Evolutionary conservation across 1,140 invertebrate species (phyloP), one percentile per base, ranked within the genome.

Genomic region (Caenorhabditis brenneri): DNA sequence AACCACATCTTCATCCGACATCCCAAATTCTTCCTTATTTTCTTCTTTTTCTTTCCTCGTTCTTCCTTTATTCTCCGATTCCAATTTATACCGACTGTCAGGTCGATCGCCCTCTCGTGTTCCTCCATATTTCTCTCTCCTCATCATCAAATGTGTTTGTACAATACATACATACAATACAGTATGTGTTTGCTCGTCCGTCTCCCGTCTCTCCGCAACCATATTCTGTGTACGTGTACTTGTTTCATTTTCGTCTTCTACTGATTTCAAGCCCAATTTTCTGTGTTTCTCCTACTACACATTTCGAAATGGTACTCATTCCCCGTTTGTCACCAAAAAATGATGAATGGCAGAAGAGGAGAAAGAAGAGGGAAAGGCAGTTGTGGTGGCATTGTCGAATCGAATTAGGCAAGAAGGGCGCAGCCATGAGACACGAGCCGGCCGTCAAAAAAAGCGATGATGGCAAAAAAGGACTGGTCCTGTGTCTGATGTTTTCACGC

Each of bases 111-210:
- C 29, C 65, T 42, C 79, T 80, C 79, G 16, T 53, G 79, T 80
- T 80, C 48, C 79, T n/a, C 48, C 53, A 24, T 55, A n/a, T 55
- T 55, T 55, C 79, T 24, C 10, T 27, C 46, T 74, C 65, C 65
- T 74, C 65, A 74, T 74, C 65, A 74, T 74, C 65, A 74, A 74
- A 74, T 42, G 65, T 74, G 65, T 74, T 74, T 74, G 65, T 74
- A 74, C 65, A 74, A 74, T 74, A 74, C 36, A 74, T 74, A 74
- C 65, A 74, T 74, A 74, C 65, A 74, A 74, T 74, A 74, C 65
- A 74, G 65, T 74, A 74, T 46, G 65, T 74, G 65, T 74, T 74
- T 74, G 65, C 65, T 74, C 65, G 65, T 74, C 58, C 36, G n/a
- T 31, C 36, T 31, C 65, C 15, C 10, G 9, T n/a, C 29, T n/a